Evolutionary conservation across 2,888 invertebrate species (phyloP), one percentile per base, ranked within the genome.

Genomic region (Sialis fuliginosa): DNA sequence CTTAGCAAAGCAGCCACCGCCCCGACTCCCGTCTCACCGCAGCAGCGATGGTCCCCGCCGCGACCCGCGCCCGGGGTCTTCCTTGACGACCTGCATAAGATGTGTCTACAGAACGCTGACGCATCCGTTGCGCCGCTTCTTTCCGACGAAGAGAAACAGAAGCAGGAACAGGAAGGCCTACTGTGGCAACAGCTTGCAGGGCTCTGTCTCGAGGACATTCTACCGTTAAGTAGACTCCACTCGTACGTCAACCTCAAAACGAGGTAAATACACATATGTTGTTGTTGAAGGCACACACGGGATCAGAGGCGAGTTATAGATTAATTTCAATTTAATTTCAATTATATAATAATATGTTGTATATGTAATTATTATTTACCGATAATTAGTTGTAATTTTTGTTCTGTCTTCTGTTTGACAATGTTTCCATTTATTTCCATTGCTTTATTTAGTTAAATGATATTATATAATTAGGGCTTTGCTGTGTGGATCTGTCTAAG

Each of bases 161-260:
- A 6, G 7, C 37, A 37, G 37, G 37, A 37, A 8, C 22, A 39
- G 10, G 39, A 65, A 52, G 66, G 66, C 39, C 53, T 66, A 55
- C 52, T 66, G 55, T 66, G 66, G 66, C 63, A 65, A 53, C 66
- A 66, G 52, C 55, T 66, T 57, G 66, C 66, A 48, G 66, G 66
- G 50, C 58, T 66, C 52, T 62, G 65, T 47, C 58, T 66, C 52
- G 65, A 66, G 54, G 66, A 66, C 12, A 47, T 47, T 35, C n/a
- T 51, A 33, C 48, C 49, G 33, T 33, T 49, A n/a, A 49, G 46
- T 42, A 45, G 49, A 44, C 40, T 51, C 22, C 46, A 50, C 39
- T 40, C 48, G 37, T 44, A 45, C 41, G 46, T 48, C 40, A 47
- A 49, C 45, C 42, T 48, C 12, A 51, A 51, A 42, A 51, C 51